Conservation (phyloP, 2,797 vertebrate genomes). For the Florisuga fusca region DNA sequence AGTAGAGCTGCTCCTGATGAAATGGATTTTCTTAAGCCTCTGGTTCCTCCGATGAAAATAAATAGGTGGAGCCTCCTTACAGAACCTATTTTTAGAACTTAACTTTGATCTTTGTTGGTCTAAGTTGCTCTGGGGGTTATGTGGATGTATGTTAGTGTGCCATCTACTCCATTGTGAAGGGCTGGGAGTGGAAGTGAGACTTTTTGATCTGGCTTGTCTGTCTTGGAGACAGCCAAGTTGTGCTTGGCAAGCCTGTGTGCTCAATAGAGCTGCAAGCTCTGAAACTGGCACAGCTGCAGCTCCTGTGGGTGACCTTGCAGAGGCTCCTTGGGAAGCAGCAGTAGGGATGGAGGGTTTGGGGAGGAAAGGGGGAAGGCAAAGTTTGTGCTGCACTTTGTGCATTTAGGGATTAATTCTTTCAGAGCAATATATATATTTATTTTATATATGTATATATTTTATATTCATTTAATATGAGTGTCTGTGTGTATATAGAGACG, state of each 20-base stretch:
- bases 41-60: neutral
- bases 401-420: neutral
- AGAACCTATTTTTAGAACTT: neutral
- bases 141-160: neutral
- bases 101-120: neutral
- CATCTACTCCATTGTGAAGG: neutral
- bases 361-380: neutral
- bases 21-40: neutral
- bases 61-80: neutral
- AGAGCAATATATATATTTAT: neutral
- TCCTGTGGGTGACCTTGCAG: neutral
- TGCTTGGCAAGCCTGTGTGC: neutral
- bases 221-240: neutral
- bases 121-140: neutral
- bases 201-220: neutral
- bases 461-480: neutral
- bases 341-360: neutral
- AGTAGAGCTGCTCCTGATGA: neutral
- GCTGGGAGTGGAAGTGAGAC: neutral
- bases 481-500: no score
- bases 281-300: neutral
- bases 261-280: neutral
- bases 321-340: neutral
- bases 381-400: neutral
- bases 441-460: neutral